phyloP scores from a whole-genome alignment of 2,113 vertebrate genomes.

The Coreoperca whiteheadi region DNA sequence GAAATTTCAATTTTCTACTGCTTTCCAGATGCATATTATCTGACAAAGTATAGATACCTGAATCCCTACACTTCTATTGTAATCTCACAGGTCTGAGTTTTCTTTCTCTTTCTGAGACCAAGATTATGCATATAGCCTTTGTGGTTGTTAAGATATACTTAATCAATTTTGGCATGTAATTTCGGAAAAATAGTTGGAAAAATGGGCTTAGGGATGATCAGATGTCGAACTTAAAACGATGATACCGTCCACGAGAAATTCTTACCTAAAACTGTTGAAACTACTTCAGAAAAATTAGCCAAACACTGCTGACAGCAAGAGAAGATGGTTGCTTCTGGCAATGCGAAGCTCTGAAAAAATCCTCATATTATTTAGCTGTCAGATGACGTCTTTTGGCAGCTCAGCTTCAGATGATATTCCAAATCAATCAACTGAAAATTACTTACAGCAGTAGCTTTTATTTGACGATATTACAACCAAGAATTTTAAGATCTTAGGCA shows the following conservation, averaged over 20 bases:
- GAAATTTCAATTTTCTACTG: no score
- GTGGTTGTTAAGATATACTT: no score
- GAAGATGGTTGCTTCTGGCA: background rate
- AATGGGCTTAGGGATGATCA: no score
- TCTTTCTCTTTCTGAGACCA: no score
- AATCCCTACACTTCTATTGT: no score
- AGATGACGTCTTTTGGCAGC: slow-evolving; percentile 12
- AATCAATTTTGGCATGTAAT: no score
- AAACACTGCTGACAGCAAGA: background rate
- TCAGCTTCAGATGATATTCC: background rate
- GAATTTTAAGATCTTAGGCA: background rate
- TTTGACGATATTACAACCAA: background rate
- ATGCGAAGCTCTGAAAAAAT: background rate
- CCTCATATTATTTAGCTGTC: background rate
- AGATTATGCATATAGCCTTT: no score
- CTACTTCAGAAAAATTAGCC: background rate
- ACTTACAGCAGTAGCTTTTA: background rate
- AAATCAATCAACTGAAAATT: background rate
- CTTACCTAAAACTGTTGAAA: background rate
- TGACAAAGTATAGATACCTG: no score
- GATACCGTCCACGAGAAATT: background rate
- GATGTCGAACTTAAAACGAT: background rate
- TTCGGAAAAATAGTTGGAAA: no score
- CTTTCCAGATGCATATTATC: no score
- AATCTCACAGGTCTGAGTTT: no score